Conservation (phyloP, 2,888 invertebrate species). For the Epistrophe eligans region DNA sequence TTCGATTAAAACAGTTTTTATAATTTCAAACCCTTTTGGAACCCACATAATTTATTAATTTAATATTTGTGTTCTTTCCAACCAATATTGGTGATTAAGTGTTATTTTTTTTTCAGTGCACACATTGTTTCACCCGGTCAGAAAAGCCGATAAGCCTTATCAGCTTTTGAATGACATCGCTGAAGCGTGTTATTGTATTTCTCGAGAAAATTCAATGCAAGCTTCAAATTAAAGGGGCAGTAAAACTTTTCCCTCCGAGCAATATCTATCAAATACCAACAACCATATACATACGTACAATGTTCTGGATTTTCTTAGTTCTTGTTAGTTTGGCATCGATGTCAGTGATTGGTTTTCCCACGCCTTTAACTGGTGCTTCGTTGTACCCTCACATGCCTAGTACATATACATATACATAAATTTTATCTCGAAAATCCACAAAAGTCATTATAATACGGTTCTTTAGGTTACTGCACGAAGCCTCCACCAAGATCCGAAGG, state of each 20-base stretch:
- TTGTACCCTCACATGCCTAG: constrained; percentile 34
- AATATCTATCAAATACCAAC: constrained; percentile 50
- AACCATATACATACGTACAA: not conserved
- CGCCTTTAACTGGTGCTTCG: constrained; percentile 7
- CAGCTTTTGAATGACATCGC: constrained; percentile 42
- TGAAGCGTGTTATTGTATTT: constrained; percentile 11
- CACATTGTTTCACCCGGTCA: not conserved
- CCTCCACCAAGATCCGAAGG: constrained; percentile 81
- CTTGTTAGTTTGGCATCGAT: constrained; percentile 23
- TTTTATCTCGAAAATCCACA: not conserved
- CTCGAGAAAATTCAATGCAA: constrained; percentile 54
- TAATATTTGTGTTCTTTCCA: no score
- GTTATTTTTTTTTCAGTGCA: constrained; percentile 21
- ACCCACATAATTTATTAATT: no score
- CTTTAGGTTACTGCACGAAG: constrained; percentile 79
- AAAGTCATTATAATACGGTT: constrained; percentile 26
- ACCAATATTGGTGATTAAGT: not conserved
- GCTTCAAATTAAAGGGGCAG: constrained; percentile 59
- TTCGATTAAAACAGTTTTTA: no score
- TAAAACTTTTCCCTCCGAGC: constrained; percentile 62
- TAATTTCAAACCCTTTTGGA: no score
- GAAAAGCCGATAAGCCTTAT: constrained; percentile 61
- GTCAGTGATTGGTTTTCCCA: not conserved
- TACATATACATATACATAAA: constrained; percentile 8
- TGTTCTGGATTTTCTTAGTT: constrained; percentile 23